These are phyloP conservation scores for Calephelis perditalis DNA, from an alignment of 2,888 invertebrate genomes.

Conservation along the genomic window DNA sequence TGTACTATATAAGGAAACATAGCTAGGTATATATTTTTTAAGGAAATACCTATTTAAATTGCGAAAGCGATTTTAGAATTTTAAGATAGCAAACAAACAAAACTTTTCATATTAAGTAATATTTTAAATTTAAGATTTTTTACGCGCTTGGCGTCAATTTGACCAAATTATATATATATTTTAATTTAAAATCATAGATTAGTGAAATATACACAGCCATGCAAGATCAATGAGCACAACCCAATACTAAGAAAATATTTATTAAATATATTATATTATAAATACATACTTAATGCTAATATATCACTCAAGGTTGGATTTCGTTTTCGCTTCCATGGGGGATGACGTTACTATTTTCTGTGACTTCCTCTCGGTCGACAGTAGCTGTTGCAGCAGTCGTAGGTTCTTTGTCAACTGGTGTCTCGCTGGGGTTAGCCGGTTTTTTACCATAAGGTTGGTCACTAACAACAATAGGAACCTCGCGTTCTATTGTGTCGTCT, in stretches of 20 bases:
- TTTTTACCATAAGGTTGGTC: conserved; percentile 41
- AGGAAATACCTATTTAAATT: too few relatives aligned
- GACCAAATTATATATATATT: too few relatives aligned
- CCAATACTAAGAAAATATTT: conserved; percentile 49
- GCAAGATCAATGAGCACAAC: conserved; percentile 25
- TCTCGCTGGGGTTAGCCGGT: conserved; percentile 15
- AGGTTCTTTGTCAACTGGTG: conserved; percentile 42
- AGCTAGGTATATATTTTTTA: too few relatives aligned
- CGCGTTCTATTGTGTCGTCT: conserved; percentile 43
- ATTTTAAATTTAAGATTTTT: too few relatives aligned
- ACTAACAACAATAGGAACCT: conserved; percentile 54
- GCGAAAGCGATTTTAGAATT: too few relatives aligned
- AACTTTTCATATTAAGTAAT: too few relatives aligned
- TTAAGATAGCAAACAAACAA: too few relatives aligned
- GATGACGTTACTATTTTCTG: conserved; percentile 57
- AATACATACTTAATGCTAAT: conserved; percentile 56
- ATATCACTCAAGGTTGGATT: conserved; percentile 59
- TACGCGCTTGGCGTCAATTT: too few relatives aligned
- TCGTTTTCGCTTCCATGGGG: conserved; percentile 43
- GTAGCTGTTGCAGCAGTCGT: conserved; percentile 54
- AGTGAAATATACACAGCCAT: too few relatives aligned
- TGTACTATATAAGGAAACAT: too few relatives aligned
- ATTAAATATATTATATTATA: conserved; percentile 66
- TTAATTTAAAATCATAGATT: too few relatives aligned
- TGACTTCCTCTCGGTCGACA: conserved; percentile 46